These are phyloP conservation scores for Enteromius viviparus DNA, from an alignment of 2,797 vertebrate genomes.

Conservation along the genomic window DNA sequence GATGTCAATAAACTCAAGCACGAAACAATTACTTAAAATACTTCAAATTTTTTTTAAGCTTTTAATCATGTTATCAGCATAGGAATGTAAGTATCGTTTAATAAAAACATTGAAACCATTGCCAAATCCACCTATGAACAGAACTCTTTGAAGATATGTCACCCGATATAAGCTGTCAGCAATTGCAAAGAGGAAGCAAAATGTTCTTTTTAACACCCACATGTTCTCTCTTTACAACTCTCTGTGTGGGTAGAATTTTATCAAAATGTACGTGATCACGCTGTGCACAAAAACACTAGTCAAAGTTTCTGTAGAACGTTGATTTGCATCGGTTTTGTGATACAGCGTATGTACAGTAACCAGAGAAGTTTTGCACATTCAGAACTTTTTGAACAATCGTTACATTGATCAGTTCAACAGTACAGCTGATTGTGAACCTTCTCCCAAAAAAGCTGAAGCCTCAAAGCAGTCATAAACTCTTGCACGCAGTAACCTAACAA, in stretches of 20 bases:
- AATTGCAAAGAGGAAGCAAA: not conserved
- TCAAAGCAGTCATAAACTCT: not conserved
- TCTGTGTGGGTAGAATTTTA: not conserved
- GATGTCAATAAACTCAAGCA: not conserved
- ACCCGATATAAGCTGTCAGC: not conserved
- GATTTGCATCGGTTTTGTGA: constrained; percentile 16
- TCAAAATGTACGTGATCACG: not conserved
- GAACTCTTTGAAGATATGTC: not conserved
- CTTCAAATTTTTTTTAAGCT: not conserved
- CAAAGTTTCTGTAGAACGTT: not conserved
- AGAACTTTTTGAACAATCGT: not conserved
- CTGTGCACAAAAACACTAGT: not conserved
- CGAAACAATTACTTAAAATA: not conserved
- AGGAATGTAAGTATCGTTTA: not conserved
- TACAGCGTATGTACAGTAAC: not conserved
- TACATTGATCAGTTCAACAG: not conserved
- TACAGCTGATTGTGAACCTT: not conserved
- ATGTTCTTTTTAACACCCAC: not conserved
- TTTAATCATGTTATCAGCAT: not conserved
- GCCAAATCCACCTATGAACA: not conserved
- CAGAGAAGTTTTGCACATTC: not conserved
- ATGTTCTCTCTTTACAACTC: not conserved
- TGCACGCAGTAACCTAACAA: not conserved
- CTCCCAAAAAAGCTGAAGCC: not conserved
- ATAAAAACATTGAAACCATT: not conserved